phyloP scores from a whole-genome alignment of 2,888 invertebrate species.

The Brachypalpus laphriformis region DNA sequence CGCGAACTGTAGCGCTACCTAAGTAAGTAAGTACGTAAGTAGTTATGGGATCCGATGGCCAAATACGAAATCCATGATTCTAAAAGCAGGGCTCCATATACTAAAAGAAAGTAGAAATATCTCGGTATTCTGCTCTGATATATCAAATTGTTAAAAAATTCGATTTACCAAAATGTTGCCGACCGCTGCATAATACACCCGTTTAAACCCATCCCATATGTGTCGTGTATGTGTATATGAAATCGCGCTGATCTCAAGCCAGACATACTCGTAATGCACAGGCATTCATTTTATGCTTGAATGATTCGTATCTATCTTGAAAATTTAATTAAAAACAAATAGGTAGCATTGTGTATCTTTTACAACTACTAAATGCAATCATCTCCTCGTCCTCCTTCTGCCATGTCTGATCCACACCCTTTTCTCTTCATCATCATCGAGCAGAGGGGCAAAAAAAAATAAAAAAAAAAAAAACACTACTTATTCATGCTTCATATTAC shows the following conservation, averaged over 20 bases:
- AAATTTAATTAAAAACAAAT: conserved; percentile 74
- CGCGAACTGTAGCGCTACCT: no score
- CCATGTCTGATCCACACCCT: conserved; percentile 38
- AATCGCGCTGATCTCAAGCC: conserved; percentile 60
- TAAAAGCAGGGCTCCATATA: no score
- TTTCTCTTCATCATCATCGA: not conserved
- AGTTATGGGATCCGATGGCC: no score
- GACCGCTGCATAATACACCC: not conserved
- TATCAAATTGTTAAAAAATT: no score
- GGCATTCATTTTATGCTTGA: conserved; percentile 72
- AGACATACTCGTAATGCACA: conserved; percentile 71
- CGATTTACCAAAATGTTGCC: conserved; percentile 46
- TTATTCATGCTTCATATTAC: conserved; percentile 73
- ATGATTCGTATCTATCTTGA: conserved; percentile 73
- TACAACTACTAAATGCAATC: conserved; percentile 67
- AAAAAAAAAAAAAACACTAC: conserved; percentile 28
- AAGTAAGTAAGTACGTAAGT: no score
- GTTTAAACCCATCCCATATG: conserved; percentile 6
- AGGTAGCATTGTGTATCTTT: conserved; percentile 69
- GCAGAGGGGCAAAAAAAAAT: not conserved
- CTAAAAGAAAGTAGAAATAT: no score
- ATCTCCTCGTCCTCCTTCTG: conserved; percentile 27
- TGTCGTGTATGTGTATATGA: conserved; percentile 30
- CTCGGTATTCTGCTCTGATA: no score
- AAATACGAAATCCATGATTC: no score